Evolutionary conservation across 1,140 invertebrate genomes (phyloP).

Genomic region (Helicoverpa zea): DNA sequence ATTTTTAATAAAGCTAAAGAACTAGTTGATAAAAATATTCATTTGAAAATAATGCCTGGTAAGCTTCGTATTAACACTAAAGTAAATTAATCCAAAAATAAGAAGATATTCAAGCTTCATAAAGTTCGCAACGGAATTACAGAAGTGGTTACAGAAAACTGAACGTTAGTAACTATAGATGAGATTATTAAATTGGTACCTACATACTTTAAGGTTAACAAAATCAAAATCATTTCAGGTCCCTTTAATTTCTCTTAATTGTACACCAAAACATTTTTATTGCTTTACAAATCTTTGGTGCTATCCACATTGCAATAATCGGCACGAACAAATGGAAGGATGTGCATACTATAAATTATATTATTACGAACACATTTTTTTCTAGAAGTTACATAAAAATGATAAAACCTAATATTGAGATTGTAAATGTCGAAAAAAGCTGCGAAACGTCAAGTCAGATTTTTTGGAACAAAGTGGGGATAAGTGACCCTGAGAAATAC

Average conservation of each 20-base stretch:
- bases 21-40: slow-evolving; percentile 60
- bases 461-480: slow-evolving; percentile 64
- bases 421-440: slow-evolving; percentile 83
- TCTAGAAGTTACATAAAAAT: slow-evolving; percentile 74
- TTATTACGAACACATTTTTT: slow-evolving; percentile 84
- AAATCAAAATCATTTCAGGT: slow-evolving; percentile 84
- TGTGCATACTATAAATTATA: slow-evolving; percentile 65
- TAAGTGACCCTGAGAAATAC: slow-evolving; percentile 16
- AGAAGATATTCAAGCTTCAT: slow-evolving; percentile 70
- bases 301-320: slow-evolving; percentile 83
- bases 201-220: slow-evolving; percentile 81
- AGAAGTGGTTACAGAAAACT: slow-evolving; percentile 72
- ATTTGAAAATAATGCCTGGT: slow-evolving; percentile 72
- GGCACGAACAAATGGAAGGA: slow-evolving; percentile 77
- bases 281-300: slow-evolving; percentile 86
- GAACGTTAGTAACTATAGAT: slow-evolving; percentile 70
- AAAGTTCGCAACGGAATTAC: slow-evolving; percentile 74
- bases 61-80: slow-evolving; percentile 73
- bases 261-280: slow-evolving; percentile 83
- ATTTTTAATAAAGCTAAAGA: slow-evolving; percentile 71
- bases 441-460: slow-evolving; percentile 80
- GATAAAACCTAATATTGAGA: slow-evolving; percentile 84
- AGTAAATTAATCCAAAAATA: slow-evolving; percentile 79
- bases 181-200: slow-evolving; percentile 85
- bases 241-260: slow-evolving; percentile 85